Evolutionary conservation across 1,140 invertebrate genomes (phyloP).

Genomic region (Physella acuta): DNA sequence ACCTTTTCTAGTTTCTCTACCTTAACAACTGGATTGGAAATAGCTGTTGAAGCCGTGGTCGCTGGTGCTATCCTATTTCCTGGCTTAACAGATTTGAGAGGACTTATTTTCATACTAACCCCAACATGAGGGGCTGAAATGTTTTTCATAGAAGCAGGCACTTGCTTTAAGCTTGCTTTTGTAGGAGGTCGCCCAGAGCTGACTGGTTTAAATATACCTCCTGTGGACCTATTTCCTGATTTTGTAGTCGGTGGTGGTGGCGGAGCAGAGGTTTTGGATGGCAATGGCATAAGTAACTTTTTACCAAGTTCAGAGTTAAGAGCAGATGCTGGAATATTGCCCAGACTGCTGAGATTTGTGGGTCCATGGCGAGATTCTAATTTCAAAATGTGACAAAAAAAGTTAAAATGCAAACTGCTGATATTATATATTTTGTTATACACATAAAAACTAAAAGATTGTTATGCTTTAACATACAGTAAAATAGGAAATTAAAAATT

Average conservation of each 20-base stretch:
- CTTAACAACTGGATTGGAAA: constrained; percentile 56
- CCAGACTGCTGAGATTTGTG: constrained; percentile 21
- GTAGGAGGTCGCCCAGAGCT: constrained; percentile 32
- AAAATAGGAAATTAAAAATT: no score
- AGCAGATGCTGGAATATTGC: constrained; percentile 16
- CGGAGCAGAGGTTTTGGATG: constrained; percentile 9
- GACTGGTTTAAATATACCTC: constrained; percentile 13
- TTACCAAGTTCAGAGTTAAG: constrained; percentile 31
- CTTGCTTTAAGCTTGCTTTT: constrained; percentile 51
- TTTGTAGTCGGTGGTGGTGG: neutral
- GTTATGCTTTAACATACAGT: constrained; percentile 1
- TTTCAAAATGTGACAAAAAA: neutral
- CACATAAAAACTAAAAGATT: neutral
- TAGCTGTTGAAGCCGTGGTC: neutral
- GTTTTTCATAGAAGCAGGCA: constrained; percentile 29
- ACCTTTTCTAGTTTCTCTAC: constrained; percentile 51
- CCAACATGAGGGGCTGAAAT: constrained; percentile 11
- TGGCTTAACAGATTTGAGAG: constrained; percentile 17
- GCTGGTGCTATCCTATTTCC: constrained; percentile 14
- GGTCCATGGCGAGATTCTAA: constrained; percentile 31
- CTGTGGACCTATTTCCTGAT: neutral
- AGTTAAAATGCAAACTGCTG: constrained; percentile 2
- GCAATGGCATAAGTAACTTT: constrained; percentile 26
- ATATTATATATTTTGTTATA: neutral
- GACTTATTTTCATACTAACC: constrained; percentile 23